Evolutionary conservation across 2,797 vertebrate genomes (phyloP), one percentile per base, ranked within the genome.

Genomic region (Rhabdophis nuchalis): DNA sequence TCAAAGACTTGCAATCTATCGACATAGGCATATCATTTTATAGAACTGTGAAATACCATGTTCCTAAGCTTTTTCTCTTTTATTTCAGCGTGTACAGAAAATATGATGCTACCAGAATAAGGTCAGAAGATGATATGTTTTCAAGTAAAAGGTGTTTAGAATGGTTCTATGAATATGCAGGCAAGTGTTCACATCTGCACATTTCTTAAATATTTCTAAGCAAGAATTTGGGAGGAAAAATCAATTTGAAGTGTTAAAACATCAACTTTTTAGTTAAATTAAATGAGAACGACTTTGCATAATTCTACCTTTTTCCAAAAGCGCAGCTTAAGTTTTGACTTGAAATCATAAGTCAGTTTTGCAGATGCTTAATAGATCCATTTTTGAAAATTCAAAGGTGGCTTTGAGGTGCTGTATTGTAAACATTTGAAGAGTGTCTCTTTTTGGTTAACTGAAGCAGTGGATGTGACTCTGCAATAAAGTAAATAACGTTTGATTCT

Each of bases 151-250:
- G 99, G 94, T 99, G 99, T 96, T 98, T 99, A 97, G 99, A 99
- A 95, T 99, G 99, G 99, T 99, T 99, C 97, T 99, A 99, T 95
- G 99, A 99, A 97, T 99, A 99, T 86, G 99, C 99, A 98, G 99
- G 99, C 99, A 97, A 95, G 96, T 82, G 10, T 25, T 82, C 93
- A 96, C 53, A 95, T 94, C 12, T 77, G 23, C 29, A 58, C 29
- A 89, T 93, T 93, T 87, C 52, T 46, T 36, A 52, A 23, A 95
- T 10, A 8, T 72, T 82, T 12, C 87, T 87, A 50, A 41, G 91
- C 32, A 57, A 91, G 52, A 93, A 18, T 56, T 58, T 85, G 93
- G 92, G 92, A 57, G 18, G 14, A 2, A 2, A 93, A 10, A 9
- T 52, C 29, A 20, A 5, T 29, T 20, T 57, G 3, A 92, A 91